Conservation (phyloP, 2,113 vertebrate species). For the Sorex araneus region DNA sequence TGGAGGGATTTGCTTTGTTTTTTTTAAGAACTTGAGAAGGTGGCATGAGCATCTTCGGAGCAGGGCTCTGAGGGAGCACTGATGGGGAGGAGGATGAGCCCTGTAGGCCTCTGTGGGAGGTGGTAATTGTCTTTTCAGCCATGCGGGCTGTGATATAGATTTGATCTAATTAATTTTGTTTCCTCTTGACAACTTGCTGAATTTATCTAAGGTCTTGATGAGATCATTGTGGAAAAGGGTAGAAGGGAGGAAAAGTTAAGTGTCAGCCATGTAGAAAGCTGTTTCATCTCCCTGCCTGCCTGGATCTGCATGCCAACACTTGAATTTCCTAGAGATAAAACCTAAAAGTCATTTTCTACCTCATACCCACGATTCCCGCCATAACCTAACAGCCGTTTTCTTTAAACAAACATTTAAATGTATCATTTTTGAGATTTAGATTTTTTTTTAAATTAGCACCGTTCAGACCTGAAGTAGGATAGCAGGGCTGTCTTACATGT, state of each 20-base stretch:
- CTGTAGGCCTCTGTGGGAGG: accelerated
- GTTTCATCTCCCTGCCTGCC: conserved; percentile 61
- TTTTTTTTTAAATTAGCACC: not conserved
- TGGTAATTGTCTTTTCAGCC: conserved; percentile 49
- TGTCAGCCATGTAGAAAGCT: conserved; percentile 62
- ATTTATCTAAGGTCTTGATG: conserved; percentile 75
- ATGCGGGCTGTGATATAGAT: conserved; percentile 44
- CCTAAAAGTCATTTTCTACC: not conserved
- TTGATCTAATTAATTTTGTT: conserved; percentile 66
- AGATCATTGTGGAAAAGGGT: conserved; percentile 70
- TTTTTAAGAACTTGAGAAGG: not conserved
- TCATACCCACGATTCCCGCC: not conserved
- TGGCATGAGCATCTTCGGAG: not conserved
- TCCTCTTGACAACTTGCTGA: conserved; percentile 79
- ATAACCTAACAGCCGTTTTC: conserved; percentile 38
- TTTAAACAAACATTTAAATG: conserved; percentile 15
- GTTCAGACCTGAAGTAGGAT: no score
- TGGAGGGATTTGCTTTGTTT: not conserved
- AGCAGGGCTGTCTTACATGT: no score
- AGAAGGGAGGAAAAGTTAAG: conserved; percentile 44
- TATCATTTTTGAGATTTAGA: conserved; percentile 45
- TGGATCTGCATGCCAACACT: conserved; percentile 46
- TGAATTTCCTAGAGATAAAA: conserved; percentile 56
- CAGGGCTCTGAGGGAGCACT: accelerated
- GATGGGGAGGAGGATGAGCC: not conserved